Evolutionary conservation across 2,113 vertebrate genomes (phyloP).

Genomic region (Ameiurus melas): DNA sequence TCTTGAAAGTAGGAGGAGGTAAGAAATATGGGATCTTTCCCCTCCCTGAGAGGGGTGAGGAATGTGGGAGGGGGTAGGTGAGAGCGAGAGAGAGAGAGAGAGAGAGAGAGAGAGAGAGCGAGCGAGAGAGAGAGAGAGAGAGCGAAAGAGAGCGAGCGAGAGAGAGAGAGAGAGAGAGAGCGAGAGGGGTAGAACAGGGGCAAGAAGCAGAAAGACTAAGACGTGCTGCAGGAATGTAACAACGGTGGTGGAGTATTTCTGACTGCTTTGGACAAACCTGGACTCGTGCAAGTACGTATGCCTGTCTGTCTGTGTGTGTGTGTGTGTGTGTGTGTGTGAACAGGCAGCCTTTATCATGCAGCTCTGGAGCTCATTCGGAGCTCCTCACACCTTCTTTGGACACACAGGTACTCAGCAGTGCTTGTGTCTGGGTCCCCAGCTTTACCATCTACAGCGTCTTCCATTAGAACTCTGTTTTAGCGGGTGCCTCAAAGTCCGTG

Average conservation of each 20-base stretch:
- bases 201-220: neutral
- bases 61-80: conserved; percentile 27
- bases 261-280: conserved; percentile 44
- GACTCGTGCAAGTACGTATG: conserved; percentile 43
- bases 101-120: neutral
- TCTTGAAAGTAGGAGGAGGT: conserved; percentile 35
- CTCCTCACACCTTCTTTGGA: conserved; percentile 37
- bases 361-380: conserved; percentile 62
- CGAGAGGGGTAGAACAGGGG: neutral
- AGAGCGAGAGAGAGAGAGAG: neutral
- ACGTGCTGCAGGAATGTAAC: neutral
- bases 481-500: neutral
- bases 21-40: neutral
- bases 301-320: conserved; percentile 15
- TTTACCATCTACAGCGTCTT: neutral
- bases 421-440: neutral
- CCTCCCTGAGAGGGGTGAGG: conserved; percentile 5
- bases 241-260: neutral
- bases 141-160: conserved; percentile 1
- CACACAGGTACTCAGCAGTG: neutral
- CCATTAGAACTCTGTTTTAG: neutral
- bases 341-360: conserved; percentile 60
- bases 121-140: neutral
- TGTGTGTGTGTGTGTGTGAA: neutral
- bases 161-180: neutral